phyloP scores from a whole-genome alignment of 2,888 invertebrate genomes.

The Erynnis tages region DNA sequence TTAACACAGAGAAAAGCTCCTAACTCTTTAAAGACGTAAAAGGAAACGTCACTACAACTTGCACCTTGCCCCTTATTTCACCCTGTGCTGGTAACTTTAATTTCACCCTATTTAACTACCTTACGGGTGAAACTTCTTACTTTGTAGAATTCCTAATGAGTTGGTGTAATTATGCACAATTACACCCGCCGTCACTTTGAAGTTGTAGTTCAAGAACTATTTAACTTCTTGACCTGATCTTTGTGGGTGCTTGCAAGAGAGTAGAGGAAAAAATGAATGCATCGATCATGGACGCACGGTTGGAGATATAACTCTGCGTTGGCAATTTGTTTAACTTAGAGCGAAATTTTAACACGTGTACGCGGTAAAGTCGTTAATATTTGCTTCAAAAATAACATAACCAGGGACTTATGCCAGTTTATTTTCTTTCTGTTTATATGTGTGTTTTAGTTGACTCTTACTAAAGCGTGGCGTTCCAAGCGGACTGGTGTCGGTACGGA shows the following conservation, averaged over 20 bases:
- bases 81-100: constrained; percentile 7
- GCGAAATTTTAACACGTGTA: too few relatives aligned
- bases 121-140: constrained; percentile 14
- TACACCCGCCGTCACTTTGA: constrained; percentile 11
- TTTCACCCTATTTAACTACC: not conserved
- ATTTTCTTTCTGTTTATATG: too few relatives aligned
- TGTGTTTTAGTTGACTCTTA: too few relatives aligned
- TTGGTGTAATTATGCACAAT: constrained; percentile 19
- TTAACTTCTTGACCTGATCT: constrained; percentile 12
- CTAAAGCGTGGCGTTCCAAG: too few relatives aligned
- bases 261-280: too few relatives aligned
- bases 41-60: not conserved
- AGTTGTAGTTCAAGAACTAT: constrained; percentile 4
- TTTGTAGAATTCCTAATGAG: constrained; percentile 24
- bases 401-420: too few relatives aligned
- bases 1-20: not conserved
- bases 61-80: constrained; percentile 13
- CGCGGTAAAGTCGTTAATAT: too few relatives aligned
- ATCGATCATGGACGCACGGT: too few relatives aligned
- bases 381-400: too few relatives aligned
- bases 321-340: too few relatives aligned
- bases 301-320: too few relatives aligned
- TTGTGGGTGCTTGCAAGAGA: not conserved
- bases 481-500: too few relatives aligned
- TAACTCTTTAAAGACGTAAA: constrained; percentile 8